Percentiles rank a stretch among this genome's conserved stretches.
These are phyloP conservation scores for Threskiornis aethiopicus DNA, from an alignment of 2,797 vertebrate species.

Conservation along the genomic window DNA sequence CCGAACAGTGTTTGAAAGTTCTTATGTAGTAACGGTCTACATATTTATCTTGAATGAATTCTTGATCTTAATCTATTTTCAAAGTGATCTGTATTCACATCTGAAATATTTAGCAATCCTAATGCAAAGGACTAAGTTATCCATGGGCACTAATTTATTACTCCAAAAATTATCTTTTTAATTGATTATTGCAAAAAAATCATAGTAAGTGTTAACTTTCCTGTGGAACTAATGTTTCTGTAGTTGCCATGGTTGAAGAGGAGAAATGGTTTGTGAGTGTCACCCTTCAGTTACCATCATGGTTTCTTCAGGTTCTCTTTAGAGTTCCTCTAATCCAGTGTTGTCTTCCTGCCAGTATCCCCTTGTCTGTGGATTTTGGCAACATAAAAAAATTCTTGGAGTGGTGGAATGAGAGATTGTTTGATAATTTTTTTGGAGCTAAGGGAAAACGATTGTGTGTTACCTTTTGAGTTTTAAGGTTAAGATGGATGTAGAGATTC, in stretches of 20 bases:
- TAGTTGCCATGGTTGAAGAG: not conserved
- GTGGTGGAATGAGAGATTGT: not conserved
- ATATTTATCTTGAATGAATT: not conserved
- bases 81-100: not conserved
- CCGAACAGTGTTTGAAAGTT: not conserved
- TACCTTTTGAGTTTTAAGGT: not conserved
- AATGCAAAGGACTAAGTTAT: not conserved
- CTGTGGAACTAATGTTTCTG: not conserved
- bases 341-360: not conserved
- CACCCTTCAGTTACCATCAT: not conserved
- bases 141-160: not conserved
- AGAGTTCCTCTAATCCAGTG: not conserved
- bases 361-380: not conserved
- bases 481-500: not conserved
- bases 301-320: not conserved
- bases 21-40: not conserved
- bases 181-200: not conserved
- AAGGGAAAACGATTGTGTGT: not conserved
- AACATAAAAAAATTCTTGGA: not conserved
- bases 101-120: not conserved
- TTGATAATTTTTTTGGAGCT: not conserved
- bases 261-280: not conserved
- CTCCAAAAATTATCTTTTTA: not conserved
- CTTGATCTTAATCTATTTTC: not conserved
- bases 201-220: not conserved